These are phyloP conservation scores for Sisyra nigra DNA, from an alignment of 2,888 invertebrate species.

Conservation along the genomic window DNA sequence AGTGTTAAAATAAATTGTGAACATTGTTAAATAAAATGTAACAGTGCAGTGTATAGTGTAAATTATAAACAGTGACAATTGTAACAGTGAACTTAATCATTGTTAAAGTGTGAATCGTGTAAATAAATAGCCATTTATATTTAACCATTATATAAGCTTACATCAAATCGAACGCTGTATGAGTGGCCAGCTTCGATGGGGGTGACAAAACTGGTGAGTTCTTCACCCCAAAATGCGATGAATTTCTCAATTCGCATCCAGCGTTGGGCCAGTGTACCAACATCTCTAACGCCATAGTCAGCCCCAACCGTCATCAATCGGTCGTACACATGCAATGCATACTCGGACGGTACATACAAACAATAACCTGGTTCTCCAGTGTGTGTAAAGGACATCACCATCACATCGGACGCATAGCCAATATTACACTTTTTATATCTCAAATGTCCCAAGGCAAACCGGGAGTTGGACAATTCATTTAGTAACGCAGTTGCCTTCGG, in stretches of 20 bases:
- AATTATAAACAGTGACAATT: too few relatives aligned
- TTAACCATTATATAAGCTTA: not conserved
- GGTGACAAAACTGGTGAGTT: constrained; percentile 40
- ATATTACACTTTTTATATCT: constrained; percentile 50
- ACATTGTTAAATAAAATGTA: too few relatives aligned
- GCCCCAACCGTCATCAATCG: constrained; percentile 44
- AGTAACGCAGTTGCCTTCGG: constrained; percentile 48
- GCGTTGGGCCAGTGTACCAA: constrained; percentile 47
- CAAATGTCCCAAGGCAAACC: constrained; percentile 42
- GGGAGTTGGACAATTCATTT: constrained; percentile 44
- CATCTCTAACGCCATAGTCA: constrained; percentile 50
- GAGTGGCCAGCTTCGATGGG: constrained; percentile 47
- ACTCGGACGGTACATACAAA: constrained; percentile 53
- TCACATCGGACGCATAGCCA: constrained; percentile 50
- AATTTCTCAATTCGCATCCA: constrained; percentile 52
- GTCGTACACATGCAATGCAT: constrained; percentile 57
- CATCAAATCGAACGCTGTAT: constrained; percentile 35
- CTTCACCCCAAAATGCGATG: constrained; percentile 57
- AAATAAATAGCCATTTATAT: too few relatives aligned
- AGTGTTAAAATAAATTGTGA: too few relatives aligned
- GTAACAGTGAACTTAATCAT: too few relatives aligned
- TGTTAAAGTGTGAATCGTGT: too few relatives aligned
- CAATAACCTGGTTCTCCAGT: constrained; percentile 57
- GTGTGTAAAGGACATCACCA: constrained; percentile 54
- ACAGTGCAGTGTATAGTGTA: too few relatives aligned